phyloP scores from a whole-genome alignment of 2,797 vertebrate species.

The Ara ararauna region DNA sequence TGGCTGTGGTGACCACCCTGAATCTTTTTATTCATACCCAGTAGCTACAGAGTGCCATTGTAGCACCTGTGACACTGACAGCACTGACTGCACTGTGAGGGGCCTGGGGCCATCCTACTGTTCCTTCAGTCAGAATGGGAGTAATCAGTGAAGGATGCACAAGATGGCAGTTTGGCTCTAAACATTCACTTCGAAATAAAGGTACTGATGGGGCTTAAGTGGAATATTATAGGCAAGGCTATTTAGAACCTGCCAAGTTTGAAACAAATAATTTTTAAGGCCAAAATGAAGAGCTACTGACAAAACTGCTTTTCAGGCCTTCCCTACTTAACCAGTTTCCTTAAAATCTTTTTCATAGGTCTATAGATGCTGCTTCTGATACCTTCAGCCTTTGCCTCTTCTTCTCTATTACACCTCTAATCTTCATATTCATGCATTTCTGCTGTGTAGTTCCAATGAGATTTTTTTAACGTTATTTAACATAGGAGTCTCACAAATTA shows the following conservation, averaged over 20 bases:
- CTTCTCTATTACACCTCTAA: not conserved
- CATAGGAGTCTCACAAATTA: not conserved
- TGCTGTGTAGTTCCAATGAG: not conserved
- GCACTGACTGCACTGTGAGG: constrained; percentile 83
- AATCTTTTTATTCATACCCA: constrained; percentile 84
- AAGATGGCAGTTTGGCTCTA: not conserved
- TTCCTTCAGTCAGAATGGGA: constrained; percentile 70
- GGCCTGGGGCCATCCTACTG: constrained; percentile 81
- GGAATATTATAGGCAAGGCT: not conserved
- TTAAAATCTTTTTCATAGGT: not conserved
- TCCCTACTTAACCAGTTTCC: not conserved
- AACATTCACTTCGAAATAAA: not conserved
- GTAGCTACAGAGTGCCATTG: constrained; percentile 89
- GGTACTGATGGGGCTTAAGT: not conserved
- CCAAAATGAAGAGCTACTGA: not conserved
- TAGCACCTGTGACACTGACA: constrained; percentile 78
- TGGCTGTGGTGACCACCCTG: constrained; percentile 79
- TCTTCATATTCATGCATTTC: not conserved
- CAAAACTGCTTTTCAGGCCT: not conserved
- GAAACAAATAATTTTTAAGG: not conserved
- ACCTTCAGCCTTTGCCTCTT: not conserved
- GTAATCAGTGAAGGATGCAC: constrained; percentile 52
- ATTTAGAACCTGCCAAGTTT: not conserved
- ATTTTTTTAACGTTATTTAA: not conserved
- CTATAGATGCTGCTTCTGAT: not conserved